These are phyloP conservation scores for Toxostoma redivivum DNA, from an alignment of 2,113 vertebrate genomes.

Conservation along the genomic window DNA sequence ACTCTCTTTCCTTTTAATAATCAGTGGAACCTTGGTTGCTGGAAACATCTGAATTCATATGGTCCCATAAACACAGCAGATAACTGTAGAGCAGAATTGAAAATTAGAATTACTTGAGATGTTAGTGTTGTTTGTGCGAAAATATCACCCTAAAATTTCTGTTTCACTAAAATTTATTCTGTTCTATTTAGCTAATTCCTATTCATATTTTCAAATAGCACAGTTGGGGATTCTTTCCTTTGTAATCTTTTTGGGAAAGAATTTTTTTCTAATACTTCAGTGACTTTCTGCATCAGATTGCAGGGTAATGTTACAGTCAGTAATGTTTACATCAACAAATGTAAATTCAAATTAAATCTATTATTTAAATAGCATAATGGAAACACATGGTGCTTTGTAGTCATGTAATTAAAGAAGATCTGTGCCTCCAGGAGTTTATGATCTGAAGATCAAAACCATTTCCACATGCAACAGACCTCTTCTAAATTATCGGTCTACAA, in stretches of 20 bases:
- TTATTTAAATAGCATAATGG: conserved; percentile 65
- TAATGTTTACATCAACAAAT: conserved; percentile 59
- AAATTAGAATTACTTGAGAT: background rate
- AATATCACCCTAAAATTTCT: background rate
- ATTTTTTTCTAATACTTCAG: conserved; percentile 8
- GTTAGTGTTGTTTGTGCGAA: background rate
- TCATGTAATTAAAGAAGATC: conserved; percentile 55
- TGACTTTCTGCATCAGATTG: conserved; percentile 13
- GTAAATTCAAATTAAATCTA: conserved; percentile 60
- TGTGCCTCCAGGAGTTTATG: conserved; percentile 59
- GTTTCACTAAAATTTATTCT: background rate
- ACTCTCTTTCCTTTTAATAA: background rate
- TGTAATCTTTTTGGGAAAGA: background rate
- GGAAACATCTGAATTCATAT: background rate
- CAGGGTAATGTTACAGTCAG: conserved; percentile 22
- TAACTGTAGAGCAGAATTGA: background rate
- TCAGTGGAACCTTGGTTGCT: background rate
- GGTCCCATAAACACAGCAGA: background rate
- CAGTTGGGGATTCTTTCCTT: background rate
- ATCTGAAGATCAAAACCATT: conserved; percentile 56
- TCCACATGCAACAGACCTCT: conserved; percentile 23
- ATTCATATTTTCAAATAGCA: conserved; percentile 6
- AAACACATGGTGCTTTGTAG: conserved; percentile 63
- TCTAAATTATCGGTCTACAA: background rate
- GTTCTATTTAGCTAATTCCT: background rate